A percentile compares a stretch with the other conserved stretches of the same genome.
Evolutionary conservation across 2,888 invertebrate species (phyloP).

Genomic region (Crioceris asparagi): DNA sequence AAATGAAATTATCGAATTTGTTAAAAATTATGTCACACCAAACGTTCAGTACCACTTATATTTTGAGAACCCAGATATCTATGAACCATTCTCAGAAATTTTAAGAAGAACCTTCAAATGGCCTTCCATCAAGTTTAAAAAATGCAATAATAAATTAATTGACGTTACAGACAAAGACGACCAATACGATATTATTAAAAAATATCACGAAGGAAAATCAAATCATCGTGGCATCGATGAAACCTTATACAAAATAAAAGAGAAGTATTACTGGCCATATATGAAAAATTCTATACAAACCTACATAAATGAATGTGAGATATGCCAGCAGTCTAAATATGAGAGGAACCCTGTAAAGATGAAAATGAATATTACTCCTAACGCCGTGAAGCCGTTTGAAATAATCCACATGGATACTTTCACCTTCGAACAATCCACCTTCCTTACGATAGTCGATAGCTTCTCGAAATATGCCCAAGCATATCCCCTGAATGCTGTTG

Average conservation of each 20-base stretch:
- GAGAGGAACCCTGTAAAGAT: constrained; percentile 6
- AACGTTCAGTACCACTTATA: constrained; percentile 10
- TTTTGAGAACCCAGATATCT: constrained; percentile 11
- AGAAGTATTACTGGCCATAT: constrained; percentile 9
- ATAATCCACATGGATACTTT: constrained; percentile 12
- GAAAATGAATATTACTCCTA: constrained; percentile 4
- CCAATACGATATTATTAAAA: constrained; percentile 4
- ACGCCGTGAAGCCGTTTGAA: constrained; percentile 2
- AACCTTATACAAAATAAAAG: constrained; percentile 7
- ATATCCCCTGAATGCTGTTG: constrained; percentile 10
- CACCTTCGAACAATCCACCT: constrained; percentile 14
- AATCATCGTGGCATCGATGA: constrained; percentile 9
- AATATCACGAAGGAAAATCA: constrained; percentile 7
- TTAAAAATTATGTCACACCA: constrained; percentile 12
- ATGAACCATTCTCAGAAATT: constrained; percentile 9
- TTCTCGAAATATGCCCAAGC: constrained; percentile 19
- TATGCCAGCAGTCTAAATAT: constrained; percentile 6
- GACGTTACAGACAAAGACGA: constrained; percentile 5
- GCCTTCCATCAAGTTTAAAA: constrained; percentile 5
- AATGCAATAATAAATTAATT: constrained; percentile 3
- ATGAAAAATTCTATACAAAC: constrained; percentile 9
- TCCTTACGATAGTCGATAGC: constrained; percentile 16
- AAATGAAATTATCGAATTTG: constrained; percentile 12
- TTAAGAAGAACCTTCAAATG: constrained; percentile 1
- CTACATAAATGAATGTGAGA: constrained; percentile 9